Evolutionary conservation across 1,140 invertebrate species (phyloP).

Genomic region (Drosophila funebris): DNA sequence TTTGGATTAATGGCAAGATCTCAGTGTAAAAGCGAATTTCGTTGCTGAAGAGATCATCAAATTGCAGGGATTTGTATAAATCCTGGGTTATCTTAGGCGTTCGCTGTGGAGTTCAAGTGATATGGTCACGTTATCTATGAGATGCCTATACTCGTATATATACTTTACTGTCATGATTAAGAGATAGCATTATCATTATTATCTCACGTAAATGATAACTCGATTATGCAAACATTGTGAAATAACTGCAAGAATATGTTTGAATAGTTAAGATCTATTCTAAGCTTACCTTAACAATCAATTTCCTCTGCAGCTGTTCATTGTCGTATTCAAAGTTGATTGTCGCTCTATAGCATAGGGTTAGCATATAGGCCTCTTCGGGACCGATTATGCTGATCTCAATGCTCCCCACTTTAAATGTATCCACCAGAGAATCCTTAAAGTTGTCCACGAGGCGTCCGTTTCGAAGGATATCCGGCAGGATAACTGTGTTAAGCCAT

Average conservation of each 20-base stretch:
- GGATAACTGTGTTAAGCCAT: conserved; percentile 49
- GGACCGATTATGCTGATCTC: conserved; percentile 58
- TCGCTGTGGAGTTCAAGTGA: conserved; percentile 57
- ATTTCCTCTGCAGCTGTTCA: conserved; percentile 15
- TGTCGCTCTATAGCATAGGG: conserved; percentile 56
- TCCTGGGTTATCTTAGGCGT: conserved; percentile 57
- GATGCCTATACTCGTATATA: background rate
- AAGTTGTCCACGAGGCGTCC: conserved; percentile 55
- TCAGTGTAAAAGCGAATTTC: conserved; percentile 67
- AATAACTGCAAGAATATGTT: background rate
- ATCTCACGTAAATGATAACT: background rate
- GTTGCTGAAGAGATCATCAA: conserved; percentile 61
- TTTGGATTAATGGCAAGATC: conserved; percentile 62
- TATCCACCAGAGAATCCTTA: conserved; percentile 5
- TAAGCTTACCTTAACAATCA: conserved; percentile 66
- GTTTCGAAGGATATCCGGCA: conserved; percentile 37
- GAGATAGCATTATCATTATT: background rate
- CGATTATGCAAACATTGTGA: background rate
- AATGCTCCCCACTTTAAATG: conserved; percentile 47
- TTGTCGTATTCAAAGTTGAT: conserved; percentile 52
- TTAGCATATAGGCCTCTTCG: conserved; percentile 74
- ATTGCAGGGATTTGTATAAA: conserved; percentile 49
- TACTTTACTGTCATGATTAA: background rate
- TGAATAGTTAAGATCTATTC: background rate
- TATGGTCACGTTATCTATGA: too few relatives aligned